Evolutionary conservation across 2,797 vertebrate genomes (phyloP).

Genomic region (Thalassophryne amazonica): DNA sequence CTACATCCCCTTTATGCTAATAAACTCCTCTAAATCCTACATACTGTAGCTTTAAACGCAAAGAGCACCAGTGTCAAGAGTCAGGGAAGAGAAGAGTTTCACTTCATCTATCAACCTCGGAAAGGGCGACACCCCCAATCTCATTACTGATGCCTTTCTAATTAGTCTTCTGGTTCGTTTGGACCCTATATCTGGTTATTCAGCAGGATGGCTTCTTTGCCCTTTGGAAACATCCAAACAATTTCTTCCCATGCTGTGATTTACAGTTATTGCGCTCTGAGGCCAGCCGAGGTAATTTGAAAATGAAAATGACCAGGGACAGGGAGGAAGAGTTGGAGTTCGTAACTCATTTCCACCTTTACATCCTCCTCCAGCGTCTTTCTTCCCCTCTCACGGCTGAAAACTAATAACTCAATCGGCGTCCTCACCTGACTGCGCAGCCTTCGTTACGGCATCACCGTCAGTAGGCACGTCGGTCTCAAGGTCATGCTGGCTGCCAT

Average conservation of each 20-base stretch:
- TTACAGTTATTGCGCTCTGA: slow-evolving; percentile 69
- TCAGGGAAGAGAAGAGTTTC: slow-evolving; percentile 26
- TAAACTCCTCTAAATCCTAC: too few relatives aligned
- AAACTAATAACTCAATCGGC: slow-evolving; percentile 54
- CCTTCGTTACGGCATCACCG: slow-evolving; percentile 28
- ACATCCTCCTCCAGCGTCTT: slow-evolving; percentile 18
- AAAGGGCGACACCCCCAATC: slow-evolving; percentile 32
- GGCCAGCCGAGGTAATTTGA: slow-evolving; percentile 58
- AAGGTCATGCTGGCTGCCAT: slow-evolving; percentile 44
- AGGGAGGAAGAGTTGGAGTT: slow-evolving; percentile 56
- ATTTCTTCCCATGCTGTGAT: slow-evolving; percentile 67
- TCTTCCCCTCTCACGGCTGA: slow-evolving; percentile 39
- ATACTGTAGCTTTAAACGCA: slow-evolving; percentile 35
- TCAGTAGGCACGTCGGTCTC: slow-evolving; percentile 29
- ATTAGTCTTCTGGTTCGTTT: slow-evolving; percentile 68
- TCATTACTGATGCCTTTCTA: slow-evolving; percentile 65
- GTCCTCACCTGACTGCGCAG: slow-evolving; percentile 44
- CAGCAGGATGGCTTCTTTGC: slow-evolving; percentile 38
- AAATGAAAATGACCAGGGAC: slow-evolving; percentile 61
- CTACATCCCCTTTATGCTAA: too few relatives aligned
- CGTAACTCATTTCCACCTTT: slow-evolving; percentile 63
- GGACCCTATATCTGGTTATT: slow-evolving; percentile 55
- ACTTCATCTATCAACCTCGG: slow-evolving; percentile 65
- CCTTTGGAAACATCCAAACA: slow-evolving; percentile 71
- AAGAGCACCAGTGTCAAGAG: slow-evolving; percentile 33